These are phyloP conservation scores for Eueides isabella DNA, from an alignment of 1,140 invertebrate genomes.

Conservation along the genomic window DNA sequence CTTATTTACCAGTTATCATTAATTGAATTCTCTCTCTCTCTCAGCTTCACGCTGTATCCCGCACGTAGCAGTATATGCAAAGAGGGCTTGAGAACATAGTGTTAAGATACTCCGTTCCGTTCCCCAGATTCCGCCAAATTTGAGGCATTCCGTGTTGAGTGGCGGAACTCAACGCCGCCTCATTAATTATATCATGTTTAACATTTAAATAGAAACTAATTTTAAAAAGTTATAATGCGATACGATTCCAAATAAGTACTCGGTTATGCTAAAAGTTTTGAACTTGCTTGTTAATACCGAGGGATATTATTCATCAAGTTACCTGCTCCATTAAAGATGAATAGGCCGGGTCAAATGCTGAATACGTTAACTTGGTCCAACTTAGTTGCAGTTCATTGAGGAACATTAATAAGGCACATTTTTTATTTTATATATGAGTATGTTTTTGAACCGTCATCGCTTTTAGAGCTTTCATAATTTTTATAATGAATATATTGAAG, in stretches of 20 bases:
- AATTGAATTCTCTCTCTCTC: too few relatives aligned
- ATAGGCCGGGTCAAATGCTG: slow-evolving; percentile 28
- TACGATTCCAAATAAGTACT: slow-evolving; percentile 13
- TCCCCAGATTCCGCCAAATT: too few relatives aligned
- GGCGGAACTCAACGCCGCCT: too few relatives aligned
- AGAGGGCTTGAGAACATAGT: too few relatives aligned
- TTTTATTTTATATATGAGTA: not conserved
- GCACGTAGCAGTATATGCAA: too few relatives aligned
- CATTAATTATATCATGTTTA: too few relatives aligned
- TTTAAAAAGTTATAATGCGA: not conserved
- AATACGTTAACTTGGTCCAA: slow-evolving; percentile 18
- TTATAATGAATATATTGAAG: not conserved
- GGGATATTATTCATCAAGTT: slow-evolving; percentile 27
- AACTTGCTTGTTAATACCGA: slow-evolving; percentile 17
- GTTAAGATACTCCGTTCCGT: too few relatives aligned
- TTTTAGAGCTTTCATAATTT: not conserved
- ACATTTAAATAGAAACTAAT: not conserved
- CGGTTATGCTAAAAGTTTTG: slow-evolving; percentile 19
- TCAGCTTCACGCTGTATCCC: too few relatives aligned
- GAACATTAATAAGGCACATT: slow-evolving; percentile 22
- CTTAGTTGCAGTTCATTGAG: slow-evolving; percentile 15
- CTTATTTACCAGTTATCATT: too few relatives aligned
- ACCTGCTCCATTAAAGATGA: slow-evolving; percentile 35
- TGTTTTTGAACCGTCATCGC: not conserved
- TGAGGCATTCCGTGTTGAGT: too few relatives aligned